phyloP scores from a whole-genome alignment of 2,888 invertebrate species.

The Tenodera sinensis region DNA sequence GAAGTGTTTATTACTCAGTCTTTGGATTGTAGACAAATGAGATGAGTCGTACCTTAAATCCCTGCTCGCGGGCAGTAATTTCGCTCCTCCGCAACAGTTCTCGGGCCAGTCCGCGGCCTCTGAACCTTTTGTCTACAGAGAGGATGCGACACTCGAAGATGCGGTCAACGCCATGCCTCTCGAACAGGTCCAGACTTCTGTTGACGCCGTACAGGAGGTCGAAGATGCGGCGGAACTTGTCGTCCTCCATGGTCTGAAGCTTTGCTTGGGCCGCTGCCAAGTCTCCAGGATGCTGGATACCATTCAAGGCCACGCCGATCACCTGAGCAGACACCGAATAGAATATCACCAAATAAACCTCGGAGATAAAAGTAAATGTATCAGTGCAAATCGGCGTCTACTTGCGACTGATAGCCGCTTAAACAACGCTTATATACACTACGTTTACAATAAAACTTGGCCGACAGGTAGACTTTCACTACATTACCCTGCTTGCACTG shows the following conservation, averaged over 20 bases:
- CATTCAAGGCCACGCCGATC: conserved; percentile 73
- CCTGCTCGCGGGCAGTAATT: conserved; percentile 59
- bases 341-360: no score
- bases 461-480: no score
- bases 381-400: no score
- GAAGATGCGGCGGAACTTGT: conserved; percentile 76
- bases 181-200: conserved; percentile 65
- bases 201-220: conserved; percentile 69
- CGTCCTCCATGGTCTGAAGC: conserved; percentile 57
- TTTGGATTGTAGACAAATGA: neutral
- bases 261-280: conserved; percentile 65
- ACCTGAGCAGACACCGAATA: conserved; percentile 51
- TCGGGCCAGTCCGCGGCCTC: conserved; percentile 73
- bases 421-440: no score
- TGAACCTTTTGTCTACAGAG: conserved; percentile 66
- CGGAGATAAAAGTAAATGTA: no score
- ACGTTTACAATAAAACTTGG: no score
- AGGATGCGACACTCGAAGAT: conserved; percentile 78
- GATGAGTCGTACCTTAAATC: conserved; percentile 59
- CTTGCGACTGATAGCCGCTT: no score
- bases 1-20: neutral
- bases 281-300: conserved; percentile 69
- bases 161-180: conserved; percentile 60
- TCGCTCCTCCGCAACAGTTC: conserved; percentile 66
- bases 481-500: no score